These are phyloP conservation scores for Physella acuta DNA, from an alignment of 1,140 invertebrate species.

Conservation along the genomic window DNA sequence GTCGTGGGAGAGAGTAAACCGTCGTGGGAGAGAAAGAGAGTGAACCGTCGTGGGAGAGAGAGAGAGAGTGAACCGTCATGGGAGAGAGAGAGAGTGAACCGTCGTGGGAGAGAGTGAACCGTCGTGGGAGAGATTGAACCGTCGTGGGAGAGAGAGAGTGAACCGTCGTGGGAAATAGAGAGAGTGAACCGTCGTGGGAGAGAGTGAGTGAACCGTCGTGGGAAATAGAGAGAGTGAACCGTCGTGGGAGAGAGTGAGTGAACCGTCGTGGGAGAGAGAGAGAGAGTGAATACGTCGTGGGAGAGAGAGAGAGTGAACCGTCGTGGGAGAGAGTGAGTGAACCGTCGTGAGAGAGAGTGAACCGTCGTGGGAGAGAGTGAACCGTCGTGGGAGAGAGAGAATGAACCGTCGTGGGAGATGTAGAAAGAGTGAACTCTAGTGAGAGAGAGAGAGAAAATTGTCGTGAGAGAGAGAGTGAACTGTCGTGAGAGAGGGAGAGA, in stretches of 20 bases:
- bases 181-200: neutral
- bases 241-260: constrained; percentile 13
- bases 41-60: too few species aligned
- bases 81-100: neutral
- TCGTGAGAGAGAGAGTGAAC: neutral
- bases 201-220: neutral
- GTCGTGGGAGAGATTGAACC: neutral
- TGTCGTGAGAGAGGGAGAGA: neutral
- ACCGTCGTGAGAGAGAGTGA: neutral
- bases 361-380: neutral
- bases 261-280: neutral
- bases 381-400: constrained; percentile 7
- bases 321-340: constrained; percentile 5
- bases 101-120: too few species aligned
- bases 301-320: constrained; percentile 12
- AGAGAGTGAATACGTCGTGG: neutral
- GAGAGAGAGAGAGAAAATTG: constrained; percentile 3
- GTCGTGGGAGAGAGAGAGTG: constrained; percentile 3
- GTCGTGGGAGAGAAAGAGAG: too few species aligned
- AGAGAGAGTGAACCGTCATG: neutral
- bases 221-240: neutral
- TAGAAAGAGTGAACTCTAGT: constrained; percentile 7
- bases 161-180: neutral
- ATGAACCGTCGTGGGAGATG: neutral
- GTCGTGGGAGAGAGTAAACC: too few species aligned